phyloP scores from a whole-genome alignment of 2,888 invertebrate species.

The Cancer borealis region DNA sequence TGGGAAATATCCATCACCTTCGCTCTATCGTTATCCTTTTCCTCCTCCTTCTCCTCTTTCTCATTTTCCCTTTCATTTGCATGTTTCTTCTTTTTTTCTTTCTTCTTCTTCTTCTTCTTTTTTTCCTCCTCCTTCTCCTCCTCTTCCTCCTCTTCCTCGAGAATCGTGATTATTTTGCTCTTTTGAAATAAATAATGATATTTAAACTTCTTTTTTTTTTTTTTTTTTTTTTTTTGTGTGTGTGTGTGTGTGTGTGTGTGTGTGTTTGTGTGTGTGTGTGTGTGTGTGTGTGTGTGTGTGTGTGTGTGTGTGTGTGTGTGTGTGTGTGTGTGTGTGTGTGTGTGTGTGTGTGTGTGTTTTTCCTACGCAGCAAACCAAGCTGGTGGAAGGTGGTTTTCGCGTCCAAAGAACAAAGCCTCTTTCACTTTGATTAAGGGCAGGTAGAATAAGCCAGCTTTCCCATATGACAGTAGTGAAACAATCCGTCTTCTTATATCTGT shows the following conservation, averaged over 20 bases:
- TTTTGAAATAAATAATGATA: not conserved
- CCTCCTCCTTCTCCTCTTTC: not conserved
- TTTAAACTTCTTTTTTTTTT: not conserved
- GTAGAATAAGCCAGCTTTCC: too few species aligned
- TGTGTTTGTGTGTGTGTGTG: constrained; percentile 22
- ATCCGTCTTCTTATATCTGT: not conserved
- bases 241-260: not conserved
- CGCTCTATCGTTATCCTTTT: not conserved
- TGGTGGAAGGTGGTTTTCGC: not conserved
- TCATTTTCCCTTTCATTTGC: not conserved
- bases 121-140: not conserved
- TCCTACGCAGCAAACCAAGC: not conserved
- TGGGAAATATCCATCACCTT: constrained; percentile 57
- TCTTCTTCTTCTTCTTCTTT: too few species aligned
- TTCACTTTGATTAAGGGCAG: not conserved
- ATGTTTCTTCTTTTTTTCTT: not conserved
- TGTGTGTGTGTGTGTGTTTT: not conserved
- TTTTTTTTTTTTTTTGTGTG: too few species aligned
- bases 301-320: constrained; percentile 7
- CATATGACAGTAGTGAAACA: not conserved
- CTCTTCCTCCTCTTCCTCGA: not conserved
- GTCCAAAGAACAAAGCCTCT: not conserved
- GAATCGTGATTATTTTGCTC: not conserved
- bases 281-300: constrained; percentile 21
- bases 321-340: not conserved